Evolutionary conservation across 2,888 invertebrate genomes (phyloP).

Genomic region (Macrosoma leucophasiata): DNA sequence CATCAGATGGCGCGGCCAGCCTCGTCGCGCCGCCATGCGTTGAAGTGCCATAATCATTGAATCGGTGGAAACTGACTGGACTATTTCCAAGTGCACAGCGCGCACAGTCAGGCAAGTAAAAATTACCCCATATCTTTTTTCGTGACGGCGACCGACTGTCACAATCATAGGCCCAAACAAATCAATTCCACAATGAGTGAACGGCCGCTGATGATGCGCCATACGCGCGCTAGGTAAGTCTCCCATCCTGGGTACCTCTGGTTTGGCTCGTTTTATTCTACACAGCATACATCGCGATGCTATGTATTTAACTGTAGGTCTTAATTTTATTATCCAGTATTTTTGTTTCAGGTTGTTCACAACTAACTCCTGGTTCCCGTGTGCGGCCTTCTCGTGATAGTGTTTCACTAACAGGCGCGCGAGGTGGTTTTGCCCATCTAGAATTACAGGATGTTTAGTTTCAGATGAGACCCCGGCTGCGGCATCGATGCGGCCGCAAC

Average conservation of each 20-base stretch:
- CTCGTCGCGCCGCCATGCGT: conserved; percentile 22
- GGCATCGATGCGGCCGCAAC: background rate
- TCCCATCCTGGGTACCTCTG: conserved; percentile 17
- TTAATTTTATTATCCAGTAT: conserved; percentile 12
- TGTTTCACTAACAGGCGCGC: conserved; percentile 6
- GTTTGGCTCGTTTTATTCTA: conserved; percentile 7
- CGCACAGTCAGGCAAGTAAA: conserved; percentile 19
- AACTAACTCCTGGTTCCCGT: conserved; percentile 15
- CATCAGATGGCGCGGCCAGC: too few relatives aligned
- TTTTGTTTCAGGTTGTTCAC: conserved; percentile 16
- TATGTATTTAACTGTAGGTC: too few relatives aligned
- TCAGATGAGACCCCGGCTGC: background rate
- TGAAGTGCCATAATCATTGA: conserved; percentile 23
- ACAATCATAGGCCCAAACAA: too few relatives aligned
- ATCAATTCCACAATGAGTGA: conserved; percentile 14
- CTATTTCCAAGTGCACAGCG: conserved; percentile 18
- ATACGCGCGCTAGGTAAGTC: conserved; percentile 17
- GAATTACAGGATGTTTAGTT: conserved; percentile 6
- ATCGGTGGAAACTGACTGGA: conserved; percentile 4
- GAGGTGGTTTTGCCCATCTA: conserved; percentile 10
- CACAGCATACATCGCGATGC: conserved; percentile 22
- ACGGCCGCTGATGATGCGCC: conserved; percentile 7
- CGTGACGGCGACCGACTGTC: too few relatives aligned
- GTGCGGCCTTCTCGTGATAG: conserved; percentile 12
- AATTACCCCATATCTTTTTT: too few relatives aligned